These are phyloP conservation scores for Solea senegalensis DNA, from an alignment of 2,113 vertebrate genomes.

Conservation along the genomic window DNA sequence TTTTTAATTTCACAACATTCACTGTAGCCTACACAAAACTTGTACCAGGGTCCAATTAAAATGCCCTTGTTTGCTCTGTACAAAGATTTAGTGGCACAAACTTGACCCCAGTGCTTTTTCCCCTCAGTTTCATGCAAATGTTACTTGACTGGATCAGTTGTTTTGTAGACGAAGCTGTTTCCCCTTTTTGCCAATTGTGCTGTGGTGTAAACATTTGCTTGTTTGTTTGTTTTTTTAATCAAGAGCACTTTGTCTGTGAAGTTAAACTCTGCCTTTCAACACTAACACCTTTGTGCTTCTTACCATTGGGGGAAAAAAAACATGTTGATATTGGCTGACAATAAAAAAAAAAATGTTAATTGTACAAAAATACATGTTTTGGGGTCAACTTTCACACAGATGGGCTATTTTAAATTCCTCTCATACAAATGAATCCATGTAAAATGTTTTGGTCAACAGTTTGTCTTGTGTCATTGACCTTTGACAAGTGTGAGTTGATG, in stretches of 20 bases:
- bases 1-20: slow-evolving; percentile 29
- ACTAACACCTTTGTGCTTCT: slow-evolving; percentile 33
- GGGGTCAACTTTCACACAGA: slow-evolving; percentile 4
- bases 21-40: slow-evolving; percentile 46
- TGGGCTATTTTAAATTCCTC: slow-evolving; percentile 7
- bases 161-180: slow-evolving; percentile 33
- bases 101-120: slow-evolving; percentile 6
- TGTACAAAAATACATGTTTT: slow-evolving; percentile 3
- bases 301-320: slow-evolving; percentile 11
- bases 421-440: slow-evolving; percentile 2
- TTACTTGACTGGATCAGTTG: slow-evolving; percentile 14
- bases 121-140: slow-evolving; percentile 23
- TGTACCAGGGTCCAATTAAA: slow-evolving; percentile 73
- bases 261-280: slow-evolving; percentile 31
- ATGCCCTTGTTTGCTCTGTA: slow-evolving; percentile 45
- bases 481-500: slow-evolving; percentile 45
- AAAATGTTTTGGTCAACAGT: slow-evolving; percentile 24
- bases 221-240: slow-evolving; percentile 19
- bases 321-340: background rate
- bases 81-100: slow-evolving; percentile 24
- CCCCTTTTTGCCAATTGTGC: slow-evolving; percentile 45
- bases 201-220: slow-evolving; percentile 39
- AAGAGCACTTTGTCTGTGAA: slow-evolving; percentile 38
- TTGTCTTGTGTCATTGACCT: too few relatives aligned
- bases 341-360: background rate